Evolutionary conservation across 2,113 vertebrate genomes (phyloP), one percentile per base, ranked within the genome.

Genomic region (Lasiurus cinereus): DNA sequence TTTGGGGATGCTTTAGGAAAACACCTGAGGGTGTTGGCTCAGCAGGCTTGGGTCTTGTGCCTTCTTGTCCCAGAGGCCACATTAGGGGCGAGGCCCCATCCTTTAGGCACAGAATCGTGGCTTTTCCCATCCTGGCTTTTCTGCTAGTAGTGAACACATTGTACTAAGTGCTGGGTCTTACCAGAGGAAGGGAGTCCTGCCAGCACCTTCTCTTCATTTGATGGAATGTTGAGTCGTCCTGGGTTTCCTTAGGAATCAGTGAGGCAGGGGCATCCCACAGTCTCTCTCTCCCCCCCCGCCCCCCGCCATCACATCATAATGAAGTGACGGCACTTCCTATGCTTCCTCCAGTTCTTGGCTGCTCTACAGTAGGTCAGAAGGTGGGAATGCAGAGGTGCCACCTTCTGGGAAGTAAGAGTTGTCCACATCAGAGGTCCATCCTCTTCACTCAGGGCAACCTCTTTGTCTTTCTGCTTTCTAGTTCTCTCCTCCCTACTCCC

Each of bases 1-100:
- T 94, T 66, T 46, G 70, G 31, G 31, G 21, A 72, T 59, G 52
- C 82, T 90, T 90, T 86, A 94, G 94, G 59, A 82, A 90, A 94
- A 90, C 73, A 94, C 72, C 77, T 78, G 59, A 48, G 59, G 43
- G 29, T 82, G 88, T 89, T 88, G 66, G 62, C 36, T 88, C 62
- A 80, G 46, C 77, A 59, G 18, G 50, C 67, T 22, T 74, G 70
- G 33, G 56, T 43, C 29, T 48, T 91, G 59, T 59, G 62, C 14
- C 66, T 70, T 54, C 46, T 84, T 13, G 0, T 31, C n/a, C 46
- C 82, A 8, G 70, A 36, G 39, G 11, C 21, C 83, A 87, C 22
- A n/a, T 3, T 19, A 83, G 54, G 8, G 64, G 5, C 43, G 27
- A 4, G 36, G 39, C 21, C 33, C 12, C 46, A 77, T 56, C 62